phyloP scores from a whole-genome alignment of 2,113 vertebrate genomes.

The Megaceryle maxima region DNA sequence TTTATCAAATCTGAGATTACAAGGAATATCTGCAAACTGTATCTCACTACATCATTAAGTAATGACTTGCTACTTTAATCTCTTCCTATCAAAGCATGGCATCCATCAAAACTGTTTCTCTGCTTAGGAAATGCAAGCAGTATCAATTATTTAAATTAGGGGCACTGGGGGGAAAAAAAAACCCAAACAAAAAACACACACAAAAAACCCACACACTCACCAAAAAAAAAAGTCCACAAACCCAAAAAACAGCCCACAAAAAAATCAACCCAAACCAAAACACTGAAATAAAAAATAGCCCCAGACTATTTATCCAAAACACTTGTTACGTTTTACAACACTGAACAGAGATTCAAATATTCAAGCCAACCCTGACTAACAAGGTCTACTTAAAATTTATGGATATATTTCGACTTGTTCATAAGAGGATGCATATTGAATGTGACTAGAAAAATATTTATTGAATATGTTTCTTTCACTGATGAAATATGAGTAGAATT shows the following conservation, averaged over 20 bases:
- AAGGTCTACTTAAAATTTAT: constrained; percentile 9
- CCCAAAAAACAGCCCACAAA: no score
- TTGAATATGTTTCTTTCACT: not conserved
- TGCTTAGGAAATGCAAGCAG: not conserved
- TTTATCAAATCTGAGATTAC: not conserved
- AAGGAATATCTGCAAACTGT: not conserved
- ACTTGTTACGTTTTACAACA: constrained; percentile 31
- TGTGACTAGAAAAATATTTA: constrained; percentile 5
- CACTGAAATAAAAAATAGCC: not conserved
- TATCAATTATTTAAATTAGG: not conserved
- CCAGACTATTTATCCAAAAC: not conserved
- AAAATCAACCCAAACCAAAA: not conserved
- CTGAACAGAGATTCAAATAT: constrained; percentile 17
- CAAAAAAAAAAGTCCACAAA: no score
- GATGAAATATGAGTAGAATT: not conserved
- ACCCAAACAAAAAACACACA: not conserved
- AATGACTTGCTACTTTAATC: not conserved
- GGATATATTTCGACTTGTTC: not conserved
- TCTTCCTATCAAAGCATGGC: not conserved
- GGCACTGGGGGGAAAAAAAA: not conserved
- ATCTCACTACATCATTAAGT: constrained; percentile 24
- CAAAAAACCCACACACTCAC: no score
- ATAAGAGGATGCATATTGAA: not conserved
- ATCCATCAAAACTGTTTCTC: not conserved
- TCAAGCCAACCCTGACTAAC: constrained; percentile 5